These are phyloP conservation scores for Ficedula albicollis DNA, from an alignment of 2,797 vertebrate genomes.

Conservation along the genomic window DNA sequence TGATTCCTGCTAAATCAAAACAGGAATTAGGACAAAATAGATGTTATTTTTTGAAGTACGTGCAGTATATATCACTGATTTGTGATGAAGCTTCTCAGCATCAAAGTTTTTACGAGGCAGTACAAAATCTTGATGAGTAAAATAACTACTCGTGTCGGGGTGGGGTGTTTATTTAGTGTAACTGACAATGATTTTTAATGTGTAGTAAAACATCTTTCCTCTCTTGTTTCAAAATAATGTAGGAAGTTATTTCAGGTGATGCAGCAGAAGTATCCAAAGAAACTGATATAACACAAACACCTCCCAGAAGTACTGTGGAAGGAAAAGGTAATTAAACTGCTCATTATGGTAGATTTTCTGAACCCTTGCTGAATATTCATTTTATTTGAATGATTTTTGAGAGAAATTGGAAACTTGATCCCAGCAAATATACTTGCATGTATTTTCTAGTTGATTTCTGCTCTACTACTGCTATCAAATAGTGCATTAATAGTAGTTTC, in stretches of 20 bases:
- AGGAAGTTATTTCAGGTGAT: conserved; percentile 58
- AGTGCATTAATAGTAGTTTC: not conserved
- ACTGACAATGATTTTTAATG: not conserved
- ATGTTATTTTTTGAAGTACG: not conserved
- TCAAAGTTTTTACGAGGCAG: not conserved
- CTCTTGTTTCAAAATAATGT: conserved; percentile 13
- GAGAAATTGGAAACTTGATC: not conserved
- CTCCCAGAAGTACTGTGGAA: not conserved
- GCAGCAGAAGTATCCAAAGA: conserved; percentile 19
- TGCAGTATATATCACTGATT: not conserved
- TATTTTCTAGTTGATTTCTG: not conserved
- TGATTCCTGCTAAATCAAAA: not conserved
- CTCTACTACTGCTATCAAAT: not conserved
- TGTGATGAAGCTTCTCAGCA: not conserved
- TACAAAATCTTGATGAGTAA: not conserved
- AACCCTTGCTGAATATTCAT: not conserved
- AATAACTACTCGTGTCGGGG: not conserved
- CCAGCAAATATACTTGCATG: not conserved
- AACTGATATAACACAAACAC: not conserved
- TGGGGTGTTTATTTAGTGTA: not conserved
- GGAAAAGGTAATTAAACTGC: conserved; percentile 65
- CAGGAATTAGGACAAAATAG: not conserved
- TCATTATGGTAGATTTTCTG: not conserved
- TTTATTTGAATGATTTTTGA: not conserved
- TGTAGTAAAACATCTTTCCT: not conserved